These are phyloP conservation scores for Drosophila mauritiana DNA, from an alignment of 1,140 invertebrate species.

Conservation along the genomic window DNA sequence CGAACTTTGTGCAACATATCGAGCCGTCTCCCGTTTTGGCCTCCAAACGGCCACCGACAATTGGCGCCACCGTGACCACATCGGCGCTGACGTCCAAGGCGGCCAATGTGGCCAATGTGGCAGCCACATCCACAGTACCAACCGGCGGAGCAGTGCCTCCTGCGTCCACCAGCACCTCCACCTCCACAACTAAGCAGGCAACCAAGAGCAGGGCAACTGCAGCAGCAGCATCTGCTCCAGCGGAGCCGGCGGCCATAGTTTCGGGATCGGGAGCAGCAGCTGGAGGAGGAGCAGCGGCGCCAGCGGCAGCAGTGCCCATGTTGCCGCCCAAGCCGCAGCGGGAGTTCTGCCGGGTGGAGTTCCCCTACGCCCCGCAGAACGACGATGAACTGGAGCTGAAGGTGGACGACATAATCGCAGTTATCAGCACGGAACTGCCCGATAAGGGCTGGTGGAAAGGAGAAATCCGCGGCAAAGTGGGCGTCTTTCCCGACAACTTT, in stretches of 20 bases:
- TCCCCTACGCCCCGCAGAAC: constrained; percentile 95
- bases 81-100: constrained; percentile 53
- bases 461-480: constrained; percentile 94
- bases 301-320: constrained; percentile 75
- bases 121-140: constrained; percentile 12
- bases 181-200: constrained; percentile 56
- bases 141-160: background rate
- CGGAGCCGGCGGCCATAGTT: constrained; percentile 30
- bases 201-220: constrained; percentile 56
- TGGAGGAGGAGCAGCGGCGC: background rate
- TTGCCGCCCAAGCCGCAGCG: constrained; percentile 88
- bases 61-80: constrained; percentile 69
- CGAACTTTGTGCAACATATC: constrained; percentile 94
- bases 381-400: constrained; percentile 96
- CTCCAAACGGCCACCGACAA: constrained; percentile 76
- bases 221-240: constrained; percentile 10
- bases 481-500: constrained; percentile 99
- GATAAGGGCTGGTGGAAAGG: constrained; percentile 99
- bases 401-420: constrained; percentile 95
- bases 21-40: constrained; percentile 84
- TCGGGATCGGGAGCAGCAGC: constrained; percentile 6
- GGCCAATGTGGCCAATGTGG: constrained; percentile 27
- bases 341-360: constrained; percentile 94
- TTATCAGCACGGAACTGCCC: constrained; percentile 94
- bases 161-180: constrained; percentile 19